Conservation (phyloP, 2,113 vertebrate species). For the Oncorhynchus kisutch region DNA sequence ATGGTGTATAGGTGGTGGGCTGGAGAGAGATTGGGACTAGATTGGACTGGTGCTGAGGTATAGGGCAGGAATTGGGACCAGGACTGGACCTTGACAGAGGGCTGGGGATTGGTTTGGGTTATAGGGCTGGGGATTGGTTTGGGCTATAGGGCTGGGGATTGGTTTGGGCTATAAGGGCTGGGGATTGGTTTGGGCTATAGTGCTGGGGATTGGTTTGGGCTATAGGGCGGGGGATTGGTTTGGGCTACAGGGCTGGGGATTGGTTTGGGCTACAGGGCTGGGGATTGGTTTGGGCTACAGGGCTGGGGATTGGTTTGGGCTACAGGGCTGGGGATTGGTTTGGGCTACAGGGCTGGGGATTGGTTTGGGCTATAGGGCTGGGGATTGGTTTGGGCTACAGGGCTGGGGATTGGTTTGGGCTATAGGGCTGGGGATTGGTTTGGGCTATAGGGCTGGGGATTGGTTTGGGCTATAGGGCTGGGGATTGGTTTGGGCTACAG, state of each 20-base stretch:
- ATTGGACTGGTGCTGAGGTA: no score
- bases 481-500: neutral
- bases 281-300: neutral
- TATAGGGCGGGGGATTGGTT: neutral
- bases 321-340: neutral
- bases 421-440: neutral
- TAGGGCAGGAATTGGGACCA: neutral
- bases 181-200: neutral
- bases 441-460: neutral
- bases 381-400: neutral
- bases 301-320: neutral
- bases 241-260: neutral
- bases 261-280: neutral
- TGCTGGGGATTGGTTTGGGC: neutral
- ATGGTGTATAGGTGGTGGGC: no score
- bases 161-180: no score
- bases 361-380: slow-evolving; percentile 34
- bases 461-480: neutral
- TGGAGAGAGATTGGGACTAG: no score
- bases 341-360: neutral
- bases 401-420: neutral
- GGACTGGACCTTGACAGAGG: neutral
- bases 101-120: neutral
- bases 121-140: slow-evolving; percentile 37
- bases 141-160: no score